phyloP scores from a whole-genome alignment of 2,888 invertebrate genomes.

The Plutella xylostella region DNA sequence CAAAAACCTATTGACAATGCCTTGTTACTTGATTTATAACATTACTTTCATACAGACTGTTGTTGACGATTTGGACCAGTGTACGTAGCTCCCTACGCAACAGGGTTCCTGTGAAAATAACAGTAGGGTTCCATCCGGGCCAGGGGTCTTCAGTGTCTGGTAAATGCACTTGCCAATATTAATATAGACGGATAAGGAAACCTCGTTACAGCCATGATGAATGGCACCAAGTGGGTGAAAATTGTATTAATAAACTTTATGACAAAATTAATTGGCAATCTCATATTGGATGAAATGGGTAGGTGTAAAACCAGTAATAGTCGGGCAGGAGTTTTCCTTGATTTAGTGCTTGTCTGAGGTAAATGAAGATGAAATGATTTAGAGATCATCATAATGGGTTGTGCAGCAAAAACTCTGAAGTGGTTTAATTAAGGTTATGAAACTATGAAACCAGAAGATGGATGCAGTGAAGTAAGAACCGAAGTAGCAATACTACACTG shows the following conservation, averaged over 20 bases:
- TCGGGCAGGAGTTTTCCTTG: too few species aligned
- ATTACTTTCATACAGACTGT: constrained; percentile 7
- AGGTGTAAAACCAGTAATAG: too few species aligned
- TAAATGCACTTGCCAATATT: constrained; percentile 4
- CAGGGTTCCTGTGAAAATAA: background rate
- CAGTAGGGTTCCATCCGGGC: background rate
- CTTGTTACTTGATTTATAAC: constrained; percentile 10
- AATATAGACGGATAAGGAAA: constrained; percentile 15
- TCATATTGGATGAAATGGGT: background rate
- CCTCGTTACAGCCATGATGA: constrained; percentile 19
- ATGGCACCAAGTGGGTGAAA: constrained; percentile 19
- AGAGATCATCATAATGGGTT: too few species aligned
- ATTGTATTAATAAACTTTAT: constrained; percentile 21
- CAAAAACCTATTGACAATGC: constrained; percentile 11
- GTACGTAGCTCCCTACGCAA: background rate
- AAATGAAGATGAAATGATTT: too few species aligned
- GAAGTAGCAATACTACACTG: too few species aligned
- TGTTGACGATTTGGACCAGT: constrained; percentile 2
- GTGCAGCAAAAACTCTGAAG: too few species aligned
- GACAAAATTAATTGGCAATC: background rate
- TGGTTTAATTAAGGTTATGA: too few species aligned
- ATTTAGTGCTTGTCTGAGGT: too few species aligned
- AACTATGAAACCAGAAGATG: too few species aligned
- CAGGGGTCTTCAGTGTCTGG: constrained; percentile 1
- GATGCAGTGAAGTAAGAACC: too few species aligned